Base-by-base conservation (phyloP, 2,797 vertebrate genomes). In the Allobates femoralis region DNA sequence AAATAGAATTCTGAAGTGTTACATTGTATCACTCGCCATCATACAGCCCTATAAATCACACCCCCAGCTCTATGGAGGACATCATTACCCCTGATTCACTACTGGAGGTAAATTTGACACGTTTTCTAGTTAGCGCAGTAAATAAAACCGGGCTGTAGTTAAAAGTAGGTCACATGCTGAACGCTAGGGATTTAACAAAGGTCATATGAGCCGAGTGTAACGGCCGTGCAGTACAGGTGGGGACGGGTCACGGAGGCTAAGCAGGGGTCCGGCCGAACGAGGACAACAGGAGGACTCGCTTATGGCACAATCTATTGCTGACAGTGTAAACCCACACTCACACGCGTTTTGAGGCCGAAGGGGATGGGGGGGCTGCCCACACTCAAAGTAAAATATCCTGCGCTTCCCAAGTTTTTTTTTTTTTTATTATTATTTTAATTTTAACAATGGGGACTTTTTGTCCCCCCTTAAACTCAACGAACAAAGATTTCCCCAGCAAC, bases 401-500 rank as follows among this genome's bases (percentile, higher is more conserved):
- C 88, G 90, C 92, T 92, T 92, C 91, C 91, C 91, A 89, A 89
- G 89, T 91, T 94, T 95, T 91, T 60, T 85, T 58, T 95, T 91
- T 60, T 85, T 30, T 78, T 66, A n/a, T 37, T 21, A 26, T 11
- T 55, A 41, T 26, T 60, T 81, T 81, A 67, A 69, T 73, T 69
- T 91, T 93, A 93, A 96, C 94, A 95, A 96, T 95, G 93, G 88
- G 92, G 94, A 94, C 92, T 94, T 93, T 95, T 69, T 71, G n/a
- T 94, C 53, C 66, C 79, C 64, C 64, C 67, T 62, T 74, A 83
- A 83, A 93, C 93, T 93, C 94, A 89, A 88, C 89, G 95, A 96
- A 98, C 96, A 97, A 97, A 97, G 96, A 96, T 95, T 96, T 96
- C 95, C 96, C 96, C 96, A 96, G 96, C 95, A 96, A 95, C 96